A percentile compares a stretch with the other conserved stretches of the same genome.
These are phyloP conservation scores for Manis javanica DNA, from an alignment of 2,797 vertebrate genomes.

Conservation along the genomic window DNA sequence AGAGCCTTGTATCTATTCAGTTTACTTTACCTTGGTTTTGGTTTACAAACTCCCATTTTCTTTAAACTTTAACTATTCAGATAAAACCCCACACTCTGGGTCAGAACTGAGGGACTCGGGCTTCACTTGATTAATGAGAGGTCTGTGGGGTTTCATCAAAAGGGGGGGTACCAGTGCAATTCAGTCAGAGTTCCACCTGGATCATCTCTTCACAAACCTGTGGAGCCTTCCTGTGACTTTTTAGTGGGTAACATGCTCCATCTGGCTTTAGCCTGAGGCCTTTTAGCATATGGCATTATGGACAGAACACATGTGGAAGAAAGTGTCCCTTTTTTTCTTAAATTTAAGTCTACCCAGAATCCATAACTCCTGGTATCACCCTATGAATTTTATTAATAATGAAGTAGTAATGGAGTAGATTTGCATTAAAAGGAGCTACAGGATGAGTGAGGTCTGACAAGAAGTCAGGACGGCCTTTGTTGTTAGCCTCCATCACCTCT, in stretches of 20 bases:
- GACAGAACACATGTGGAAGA: neutral
- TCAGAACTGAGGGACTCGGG: too few species aligned
- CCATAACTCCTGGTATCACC: neutral
- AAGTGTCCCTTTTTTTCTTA: neutral
- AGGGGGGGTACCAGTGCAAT: too few species aligned
- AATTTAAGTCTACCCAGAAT: neutral
- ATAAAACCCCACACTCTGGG: too few species aligned
- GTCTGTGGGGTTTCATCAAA: too few species aligned
- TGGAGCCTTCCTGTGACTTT: neutral
- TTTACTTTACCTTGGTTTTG: too few species aligned
- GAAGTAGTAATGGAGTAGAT: neutral
- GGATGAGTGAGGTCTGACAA: neutral
- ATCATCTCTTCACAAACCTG: neutral
- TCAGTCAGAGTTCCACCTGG: neutral
- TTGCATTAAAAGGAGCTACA: too few species aligned
- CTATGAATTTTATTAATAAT: neutral
- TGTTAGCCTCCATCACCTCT: neutral
- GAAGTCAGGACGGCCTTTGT: neutral
- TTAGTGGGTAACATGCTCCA: neutral
- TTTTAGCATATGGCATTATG: neutral
- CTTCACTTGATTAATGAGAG: too few species aligned
- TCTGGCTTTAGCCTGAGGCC: neutral
- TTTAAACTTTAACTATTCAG: too few species aligned
- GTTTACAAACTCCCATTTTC: too few species aligned
- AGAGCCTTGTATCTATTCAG: too few species aligned